Conservation (phyloP, 2,113 vertebrate genomes). For the Columbina picui region DNA sequence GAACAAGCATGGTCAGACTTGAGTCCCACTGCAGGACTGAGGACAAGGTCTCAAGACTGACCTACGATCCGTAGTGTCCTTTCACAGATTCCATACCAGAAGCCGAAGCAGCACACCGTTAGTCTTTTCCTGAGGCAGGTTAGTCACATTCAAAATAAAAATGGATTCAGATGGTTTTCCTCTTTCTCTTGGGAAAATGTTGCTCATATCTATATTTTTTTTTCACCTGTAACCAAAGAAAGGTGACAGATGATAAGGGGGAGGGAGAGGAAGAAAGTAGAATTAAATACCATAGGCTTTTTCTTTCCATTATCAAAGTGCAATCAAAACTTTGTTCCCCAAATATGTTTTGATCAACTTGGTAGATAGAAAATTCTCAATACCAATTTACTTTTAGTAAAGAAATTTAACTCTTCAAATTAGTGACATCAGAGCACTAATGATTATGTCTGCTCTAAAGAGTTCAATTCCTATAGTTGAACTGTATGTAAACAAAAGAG, state of each 20-base stretch:
- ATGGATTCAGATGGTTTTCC: constrained; percentile 32
- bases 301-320: not conserved
- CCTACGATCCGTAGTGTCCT: constrained; percentile 11
- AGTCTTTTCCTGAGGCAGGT: constrained; percentile 58
- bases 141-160: constrained; percentile 63
- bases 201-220: constrained; percentile 43
- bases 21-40: not conserved
- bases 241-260: not conserved
- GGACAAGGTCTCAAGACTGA: constrained; percentile 26
- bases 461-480: not conserved
- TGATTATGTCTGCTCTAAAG: not conserved
- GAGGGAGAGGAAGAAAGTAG: not conserved
- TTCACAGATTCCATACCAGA: constrained; percentile 31
- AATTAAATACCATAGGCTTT: not conserved
- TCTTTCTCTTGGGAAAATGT: constrained; percentile 45
- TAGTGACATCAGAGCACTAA: not conserved
- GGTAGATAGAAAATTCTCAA: not conserved
- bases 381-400: not conserved
- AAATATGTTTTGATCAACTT: not conserved
- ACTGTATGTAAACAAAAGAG: not conserved
- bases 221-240: constrained; percentile 69
- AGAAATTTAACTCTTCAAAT: not conserved
- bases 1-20: not conserved
- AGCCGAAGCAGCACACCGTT: not conserved
- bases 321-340: not conserved